Percentiles rank a stretch among this genome's conserved stretches.
Conservation (phyloP, 35 echinoderm and acorn worm genomes). For the Stichopus chloronotus region DNA sequence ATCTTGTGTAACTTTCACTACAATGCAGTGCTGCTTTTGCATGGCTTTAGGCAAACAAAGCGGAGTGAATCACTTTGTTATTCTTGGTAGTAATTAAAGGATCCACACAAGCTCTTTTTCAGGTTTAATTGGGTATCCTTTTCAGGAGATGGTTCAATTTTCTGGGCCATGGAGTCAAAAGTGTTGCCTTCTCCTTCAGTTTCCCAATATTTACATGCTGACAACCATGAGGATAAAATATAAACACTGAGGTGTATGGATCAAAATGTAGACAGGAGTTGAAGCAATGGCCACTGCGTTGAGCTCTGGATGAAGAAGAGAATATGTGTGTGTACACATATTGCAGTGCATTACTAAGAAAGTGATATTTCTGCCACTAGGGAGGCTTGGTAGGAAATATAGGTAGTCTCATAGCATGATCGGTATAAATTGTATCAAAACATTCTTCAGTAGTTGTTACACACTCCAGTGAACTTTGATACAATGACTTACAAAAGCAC, state of each 20-base stretch:
- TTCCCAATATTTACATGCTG: neutral
- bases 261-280: neutral
- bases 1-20: neutral
- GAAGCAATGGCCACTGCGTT: neutral
- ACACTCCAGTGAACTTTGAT: too few relatives aligned
- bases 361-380: too few relatives aligned
- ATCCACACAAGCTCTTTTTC: constrained; percentile 8
- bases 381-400: too few relatives aligned
- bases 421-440: too few relatives aligned
- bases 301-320: too few relatives aligned
- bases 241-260: neutral
- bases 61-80: neutral
- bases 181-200: neutral
- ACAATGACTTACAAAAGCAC: too few relatives aligned
- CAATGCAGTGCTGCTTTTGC: neutral
- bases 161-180: neutral
- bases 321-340: too few relatives aligned
- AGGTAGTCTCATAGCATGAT: too few relatives aligned
- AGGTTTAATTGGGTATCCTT: constrained; percentile 11
- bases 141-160: neutral
- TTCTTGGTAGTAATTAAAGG: constrained; percentile 14
- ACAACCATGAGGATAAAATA: neutral
- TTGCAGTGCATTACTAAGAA: too few relatives aligned
- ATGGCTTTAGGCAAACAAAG: neutral
- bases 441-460: too few relatives aligned